Evolutionary conservation across 1,140 invertebrate species (phyloP), one percentile per base, ranked within the genome.

Genomic region (Zaprionus vittiger): DNA sequence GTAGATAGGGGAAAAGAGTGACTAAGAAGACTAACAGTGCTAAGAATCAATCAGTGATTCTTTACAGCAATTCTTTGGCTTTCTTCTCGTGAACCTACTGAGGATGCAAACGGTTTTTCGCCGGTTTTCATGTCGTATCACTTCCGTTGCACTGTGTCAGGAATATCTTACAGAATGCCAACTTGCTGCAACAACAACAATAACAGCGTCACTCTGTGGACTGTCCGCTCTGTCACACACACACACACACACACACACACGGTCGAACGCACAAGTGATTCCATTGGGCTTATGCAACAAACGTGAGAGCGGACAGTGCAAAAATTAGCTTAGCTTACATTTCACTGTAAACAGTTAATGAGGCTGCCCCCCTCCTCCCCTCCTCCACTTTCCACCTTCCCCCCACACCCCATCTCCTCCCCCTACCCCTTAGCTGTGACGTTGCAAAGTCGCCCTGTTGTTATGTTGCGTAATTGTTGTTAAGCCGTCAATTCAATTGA

Each of bases 401-500:
- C 79, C 54, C 61, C 15, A 2, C 60, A 14, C 17, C 22, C 22
- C 26, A 41, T 44, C 70, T 59, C 52, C 24, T 38, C 31, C 52
- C 38, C 37, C 15, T 24, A n/a, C n/a, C 41, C n/a, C n/a, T 44
- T 9, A 7, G n/a, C n/a, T 34, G 31, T 34, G 31, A 11, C 31
- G 44, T 49, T 22, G 15, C 38, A 20, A 24, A 49, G 24, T 54
- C 52, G 63, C 63, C 57, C 69, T 60, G 59, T 60, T 44, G 54
- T 34, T 63, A 52, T 59, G 74, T 86, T 86, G 73, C 79, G 80
- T 78, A 86, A 86, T 86, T 83, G 77, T 74, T 86, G 80, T 83
- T 87, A 80, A 86, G 81, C 83, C 82, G 83, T 89, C 83, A 86
- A 86, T 86, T 86, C 80, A 86, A 87, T 86, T 83, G 83, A 87